phyloP scores from a whole-genome alignment of 2,113 vertebrate species.

The Laticauda laticaudata region DNA sequence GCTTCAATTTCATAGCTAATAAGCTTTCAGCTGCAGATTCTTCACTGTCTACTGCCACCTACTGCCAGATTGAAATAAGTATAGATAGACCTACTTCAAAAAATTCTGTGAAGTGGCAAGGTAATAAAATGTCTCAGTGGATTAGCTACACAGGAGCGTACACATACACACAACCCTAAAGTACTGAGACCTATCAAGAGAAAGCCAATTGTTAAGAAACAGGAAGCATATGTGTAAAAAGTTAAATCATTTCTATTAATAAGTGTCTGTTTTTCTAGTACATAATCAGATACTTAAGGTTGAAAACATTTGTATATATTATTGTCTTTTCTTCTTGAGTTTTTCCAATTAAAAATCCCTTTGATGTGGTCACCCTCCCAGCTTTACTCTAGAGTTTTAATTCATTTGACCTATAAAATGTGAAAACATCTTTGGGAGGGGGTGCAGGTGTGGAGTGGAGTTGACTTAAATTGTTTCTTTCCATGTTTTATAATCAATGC shows the following conservation, averaged over 20 bases:
- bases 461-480: not conserved
- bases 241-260: conserved; percentile 43
- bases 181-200: conserved; percentile 18
- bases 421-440: conserved; percentile 20
- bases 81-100: conserved; percentile 66
- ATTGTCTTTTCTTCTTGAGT: conserved; percentile 33
- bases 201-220: conserved; percentile 46
- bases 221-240: conserved; percentile 35
- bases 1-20: conserved; percentile 36
- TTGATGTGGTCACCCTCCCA: conserved; percentile 35
- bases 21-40: conserved; percentile 50
- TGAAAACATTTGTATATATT: conserved; percentile 49
- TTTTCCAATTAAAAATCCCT: conserved; percentile 53
- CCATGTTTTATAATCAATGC: conserved; percentile 9
- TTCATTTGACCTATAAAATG: conserved; percentile 55
- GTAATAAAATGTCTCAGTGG: conserved; percentile 51
- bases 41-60: conserved; percentile 72
- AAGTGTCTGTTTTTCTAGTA: conserved; percentile 41
- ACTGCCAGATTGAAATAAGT: conserved; percentile 65
- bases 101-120: conserved; percentile 46
- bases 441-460: not conserved
- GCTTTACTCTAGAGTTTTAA: conserved; percentile 36
- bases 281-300: conserved; percentile 32
- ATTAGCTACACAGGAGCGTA: conserved; percentile 33
- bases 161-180: not conserved